These are phyloP conservation scores for Aelia acuminata DNA, from an alignment of 2,888 invertebrate species.

Conservation along the genomic window DNA sequence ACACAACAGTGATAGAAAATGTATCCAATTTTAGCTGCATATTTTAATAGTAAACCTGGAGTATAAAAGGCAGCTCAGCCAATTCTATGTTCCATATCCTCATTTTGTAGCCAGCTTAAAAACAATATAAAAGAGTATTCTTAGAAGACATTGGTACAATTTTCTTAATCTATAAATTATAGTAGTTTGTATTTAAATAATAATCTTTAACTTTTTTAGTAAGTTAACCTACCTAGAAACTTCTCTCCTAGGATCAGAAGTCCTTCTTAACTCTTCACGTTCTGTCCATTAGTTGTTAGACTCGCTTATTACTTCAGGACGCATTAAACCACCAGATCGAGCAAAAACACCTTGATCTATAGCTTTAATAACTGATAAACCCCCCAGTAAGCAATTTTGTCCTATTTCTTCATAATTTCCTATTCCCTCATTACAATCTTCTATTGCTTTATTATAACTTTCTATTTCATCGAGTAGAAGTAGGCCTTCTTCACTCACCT, in stretches of 20 bases:
- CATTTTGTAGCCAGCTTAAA: background rate
- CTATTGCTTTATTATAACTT: background rate
- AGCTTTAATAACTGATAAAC: background rate
- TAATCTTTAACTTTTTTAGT: background rate
- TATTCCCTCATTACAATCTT: background rate
- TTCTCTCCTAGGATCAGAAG: background rate
- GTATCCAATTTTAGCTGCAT: background rate
- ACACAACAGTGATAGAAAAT: background rate
- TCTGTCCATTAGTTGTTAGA: constrained; percentile 44
- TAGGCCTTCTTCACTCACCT: background rate
- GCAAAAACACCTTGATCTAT: constrained; percentile 4
- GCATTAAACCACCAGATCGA: constrained; percentile 52
- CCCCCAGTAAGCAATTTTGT: constrained; percentile 12
- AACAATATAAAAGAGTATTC: background rate
- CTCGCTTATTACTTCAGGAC: constrained; percentile 57
- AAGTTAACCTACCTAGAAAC: background rate
- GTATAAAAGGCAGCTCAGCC: background rate
- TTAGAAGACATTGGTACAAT: background rate
- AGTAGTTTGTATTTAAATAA: background rate
- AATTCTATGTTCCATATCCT: background rate
- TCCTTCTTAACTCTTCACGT: constrained; percentile 24
- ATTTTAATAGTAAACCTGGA: background rate
- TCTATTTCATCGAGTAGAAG: background rate
- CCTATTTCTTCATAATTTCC: constrained; percentile 15
- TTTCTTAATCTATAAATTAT: background rate